phyloP scores from a whole-genome alignment of 2,797 vertebrate genomes.

The Fistularia commersonii region DNA sequence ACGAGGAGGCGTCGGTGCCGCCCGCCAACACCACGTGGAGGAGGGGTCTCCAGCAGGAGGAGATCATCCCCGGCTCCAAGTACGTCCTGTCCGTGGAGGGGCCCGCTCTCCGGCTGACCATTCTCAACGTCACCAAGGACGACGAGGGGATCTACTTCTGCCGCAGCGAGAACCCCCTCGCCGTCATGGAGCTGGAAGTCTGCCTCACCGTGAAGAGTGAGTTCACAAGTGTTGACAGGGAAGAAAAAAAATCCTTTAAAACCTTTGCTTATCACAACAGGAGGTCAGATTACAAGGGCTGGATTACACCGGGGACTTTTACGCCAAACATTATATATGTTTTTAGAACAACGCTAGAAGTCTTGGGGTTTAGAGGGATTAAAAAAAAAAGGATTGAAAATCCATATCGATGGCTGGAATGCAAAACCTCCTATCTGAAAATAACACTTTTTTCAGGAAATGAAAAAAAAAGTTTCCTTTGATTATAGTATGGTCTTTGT shows the following conservation, averaged over 20 bases:
- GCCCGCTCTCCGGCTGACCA: slow-evolving; percentile 75
- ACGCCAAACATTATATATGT: no score
- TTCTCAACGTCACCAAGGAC: slow-evolving; percentile 79
- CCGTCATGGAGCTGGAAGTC: slow-evolving; percentile 75
- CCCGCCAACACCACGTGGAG: slow-evolving; percentile 81
- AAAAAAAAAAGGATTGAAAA: no score
- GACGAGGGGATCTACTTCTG: slow-evolving; percentile 86
- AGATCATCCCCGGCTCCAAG: slow-evolving; percentile 68
- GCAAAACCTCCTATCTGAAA: no score
- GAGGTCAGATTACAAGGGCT: neutral
- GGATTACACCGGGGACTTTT: no score
- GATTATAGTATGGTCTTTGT: no score
- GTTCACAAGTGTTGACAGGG: slow-evolving; percentile 20
- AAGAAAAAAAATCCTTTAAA: no score
- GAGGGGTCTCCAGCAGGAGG: slow-evolving; percentile 53
- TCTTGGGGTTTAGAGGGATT: no score
- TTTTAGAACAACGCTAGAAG: no score
- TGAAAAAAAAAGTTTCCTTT: no score
- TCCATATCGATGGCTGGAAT: no score
- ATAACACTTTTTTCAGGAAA: no score
- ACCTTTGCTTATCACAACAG: neutral
- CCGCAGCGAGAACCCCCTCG: slow-evolving; percentile 83
- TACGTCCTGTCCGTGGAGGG: slow-evolving; percentile 67
- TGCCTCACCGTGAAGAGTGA: slow-evolving; percentile 84
- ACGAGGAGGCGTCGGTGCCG: slow-evolving; percentile 58